These are phyloP conservation scores for Machaerirhynchus nigripectus DNA, from an alignment of 2,113 vertebrate species.

Conservation along the genomic window DNA sequence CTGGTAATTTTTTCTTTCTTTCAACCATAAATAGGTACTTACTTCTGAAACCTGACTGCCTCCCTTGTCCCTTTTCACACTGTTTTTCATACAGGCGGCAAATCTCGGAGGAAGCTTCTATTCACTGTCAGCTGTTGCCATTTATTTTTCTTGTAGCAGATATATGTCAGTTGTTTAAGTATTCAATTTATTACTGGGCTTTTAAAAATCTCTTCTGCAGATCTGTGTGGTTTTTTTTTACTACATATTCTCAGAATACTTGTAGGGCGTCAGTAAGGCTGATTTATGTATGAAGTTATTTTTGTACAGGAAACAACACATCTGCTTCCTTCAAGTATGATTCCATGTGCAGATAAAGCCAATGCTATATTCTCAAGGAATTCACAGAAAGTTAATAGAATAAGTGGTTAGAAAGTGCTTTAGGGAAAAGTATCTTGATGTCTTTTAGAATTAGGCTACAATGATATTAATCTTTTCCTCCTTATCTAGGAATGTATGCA, in stretches of 20 bases:
- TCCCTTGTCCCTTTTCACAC: not conserved
- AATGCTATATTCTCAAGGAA: not conserved
- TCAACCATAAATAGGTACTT: not conserved
- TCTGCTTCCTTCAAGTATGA: not conserved
- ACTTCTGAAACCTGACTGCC: not conserved
- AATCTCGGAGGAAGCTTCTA: not conserved
- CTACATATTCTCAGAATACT: not conserved
- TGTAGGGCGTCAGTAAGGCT: not conserved
- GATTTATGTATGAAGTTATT: not conserved
- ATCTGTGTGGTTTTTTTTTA: not conserved
- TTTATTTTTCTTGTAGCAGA: not conserved
- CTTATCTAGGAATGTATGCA: not conserved
- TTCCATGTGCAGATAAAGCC: not conserved
- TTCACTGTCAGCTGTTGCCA: not conserved
- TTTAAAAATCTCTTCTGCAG: not conserved
- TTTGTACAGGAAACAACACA: not conserved
- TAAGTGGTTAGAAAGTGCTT: not conserved
- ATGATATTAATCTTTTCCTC: not conserved
- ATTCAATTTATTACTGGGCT: not conserved
- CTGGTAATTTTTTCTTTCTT: not conserved
- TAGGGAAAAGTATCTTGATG: not conserved
- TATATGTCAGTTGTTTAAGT: not conserved
- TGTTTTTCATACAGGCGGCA: not conserved
- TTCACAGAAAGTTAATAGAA: not conserved
- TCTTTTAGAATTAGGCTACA: not conserved